Conservation (phyloP, 2,113 vertebrate species). For the Marmota monax region DNA sequence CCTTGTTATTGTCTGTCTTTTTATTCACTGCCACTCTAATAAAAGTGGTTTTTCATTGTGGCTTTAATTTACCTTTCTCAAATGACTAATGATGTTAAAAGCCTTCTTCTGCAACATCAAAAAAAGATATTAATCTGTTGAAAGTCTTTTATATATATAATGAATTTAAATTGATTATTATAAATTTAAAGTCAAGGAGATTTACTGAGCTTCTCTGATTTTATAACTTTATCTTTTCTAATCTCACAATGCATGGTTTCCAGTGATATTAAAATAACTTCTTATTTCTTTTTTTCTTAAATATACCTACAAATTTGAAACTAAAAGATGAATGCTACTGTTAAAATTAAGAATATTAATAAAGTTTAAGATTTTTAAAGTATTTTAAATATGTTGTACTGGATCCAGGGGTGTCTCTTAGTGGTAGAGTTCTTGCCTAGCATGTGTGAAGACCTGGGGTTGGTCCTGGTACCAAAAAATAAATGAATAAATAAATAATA, state of each 20-base stretch:
- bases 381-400: background rate
- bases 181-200: background rate
- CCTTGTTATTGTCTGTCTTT: background rate
- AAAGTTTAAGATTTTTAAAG: background rate
- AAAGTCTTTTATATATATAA: too few species aligned
- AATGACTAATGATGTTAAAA: background rate
- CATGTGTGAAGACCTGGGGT: background rate
- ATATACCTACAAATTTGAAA: background rate
- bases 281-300: background rate
- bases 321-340: background rate
- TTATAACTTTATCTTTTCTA: constrained; percentile 27
- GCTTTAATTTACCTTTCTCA: background rate
- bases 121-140: background rate
- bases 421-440: background rate
- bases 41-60: background rate
- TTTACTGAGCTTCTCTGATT: background rate
- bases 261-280: background rate
- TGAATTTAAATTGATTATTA: background rate
- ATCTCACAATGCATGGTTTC: background rate
- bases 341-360: background rate
- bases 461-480: background rate
- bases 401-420: background rate
- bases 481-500: background rate
- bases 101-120: background rate
- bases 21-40: background rate